These are phyloP conservation scores for Chelonus insularis DNA, from an alignment of 1,140 invertebrate genomes.

Conservation along the genomic window DNA sequence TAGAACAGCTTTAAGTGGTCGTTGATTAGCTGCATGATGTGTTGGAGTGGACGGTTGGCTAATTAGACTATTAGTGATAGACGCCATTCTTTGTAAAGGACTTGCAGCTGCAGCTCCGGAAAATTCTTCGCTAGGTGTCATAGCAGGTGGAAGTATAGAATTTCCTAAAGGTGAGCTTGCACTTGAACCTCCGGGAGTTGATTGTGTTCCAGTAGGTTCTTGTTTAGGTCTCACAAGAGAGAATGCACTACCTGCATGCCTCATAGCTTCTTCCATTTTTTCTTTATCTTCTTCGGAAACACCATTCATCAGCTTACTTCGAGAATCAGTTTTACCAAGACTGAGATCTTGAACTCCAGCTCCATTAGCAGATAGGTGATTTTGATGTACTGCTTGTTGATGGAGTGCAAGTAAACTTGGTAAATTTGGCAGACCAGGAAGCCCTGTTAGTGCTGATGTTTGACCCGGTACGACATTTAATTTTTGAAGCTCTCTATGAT, in stretches of 20 bases:
- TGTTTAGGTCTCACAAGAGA: conserved; percentile 80
- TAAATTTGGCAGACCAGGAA: conserved; percentile 64
- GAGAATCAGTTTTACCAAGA: conserved; percentile 75
- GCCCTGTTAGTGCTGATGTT: conserved; percentile 61
- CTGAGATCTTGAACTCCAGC: conserved; percentile 83
- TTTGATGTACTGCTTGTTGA: conserved; percentile 72
- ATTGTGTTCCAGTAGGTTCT: conserved; percentile 70
- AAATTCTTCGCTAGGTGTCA: conserved; percentile 77
- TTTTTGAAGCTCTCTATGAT: conserved; percentile 87
- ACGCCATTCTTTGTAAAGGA: conserved; percentile 95
- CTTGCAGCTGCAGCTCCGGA: conserved; percentile 78
- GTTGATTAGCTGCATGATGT: conserved; percentile 76
- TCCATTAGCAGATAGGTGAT: conserved; percentile 63
- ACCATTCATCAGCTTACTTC: conserved; percentile 69
- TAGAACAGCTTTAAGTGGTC: conserved; percentile 92
- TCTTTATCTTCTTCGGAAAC: conserved; percentile 68
- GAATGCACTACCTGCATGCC: conserved; percentile 83
- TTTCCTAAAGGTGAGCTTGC: conserved; percentile 80
- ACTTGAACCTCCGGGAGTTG: conserved; percentile 64
- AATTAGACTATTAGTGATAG: conserved; percentile 94
- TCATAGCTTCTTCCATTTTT: conserved; percentile 70
- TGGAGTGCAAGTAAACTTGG: conserved; percentile 72
- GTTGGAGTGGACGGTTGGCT: conserved; percentile 85
- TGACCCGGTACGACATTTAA: conserved; percentile 69
- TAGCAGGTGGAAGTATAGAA: conserved; percentile 78